Percentiles rank a stretch among this genome's conserved stretches.
phyloP scores from a whole-genome alignment of 2,888 invertebrate genomes.

The Pristionchus fissidentatus region DNA sequence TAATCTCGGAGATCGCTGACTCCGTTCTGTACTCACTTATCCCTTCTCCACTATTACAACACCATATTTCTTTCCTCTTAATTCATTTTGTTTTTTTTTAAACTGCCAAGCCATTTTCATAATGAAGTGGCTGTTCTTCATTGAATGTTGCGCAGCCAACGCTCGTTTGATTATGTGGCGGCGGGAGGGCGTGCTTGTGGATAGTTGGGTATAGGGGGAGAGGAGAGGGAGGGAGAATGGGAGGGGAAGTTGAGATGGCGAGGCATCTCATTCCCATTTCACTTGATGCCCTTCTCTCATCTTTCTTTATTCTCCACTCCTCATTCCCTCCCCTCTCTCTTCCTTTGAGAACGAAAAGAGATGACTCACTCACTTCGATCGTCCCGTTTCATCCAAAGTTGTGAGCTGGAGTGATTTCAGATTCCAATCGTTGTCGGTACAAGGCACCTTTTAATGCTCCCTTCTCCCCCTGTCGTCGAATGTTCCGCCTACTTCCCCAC shows the following conservation, averaged over 20 bases:
- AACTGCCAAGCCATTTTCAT: not conserved
- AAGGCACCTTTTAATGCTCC: too few species aligned
- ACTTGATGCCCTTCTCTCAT: slow-evolving; percentile 50
- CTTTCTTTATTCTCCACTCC: slow-evolving; percentile 48
- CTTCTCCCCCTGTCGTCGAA: not conserved
- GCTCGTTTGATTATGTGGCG: slow-evolving; percentile 14
- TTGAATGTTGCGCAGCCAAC: not conserved
- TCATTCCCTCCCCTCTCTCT: slow-evolving; percentile 43
- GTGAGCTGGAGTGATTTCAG: slow-evolving; percentile 11
- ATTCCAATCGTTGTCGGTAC: not conserved
- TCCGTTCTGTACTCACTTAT: slow-evolving; percentile 15
- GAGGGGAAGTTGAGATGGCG: slow-evolving; percentile 19
- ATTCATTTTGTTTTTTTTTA: not conserved
- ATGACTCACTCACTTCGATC: slow-evolving; percentile 31
- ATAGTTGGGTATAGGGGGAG: slow-evolving; percentile 7
- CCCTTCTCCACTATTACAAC: not conserved
- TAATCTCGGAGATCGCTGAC: too few species aligned
- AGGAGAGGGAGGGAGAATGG: slow-evolving; percentile 25
- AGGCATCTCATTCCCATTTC: slow-evolving; percentile 50
- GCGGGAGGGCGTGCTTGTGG: not conserved
- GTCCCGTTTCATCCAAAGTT: not conserved
- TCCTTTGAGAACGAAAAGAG: slow-evolving; percentile 49
- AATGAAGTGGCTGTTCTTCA: not conserved
- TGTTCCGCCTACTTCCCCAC: too few species aligned
- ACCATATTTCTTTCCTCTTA: not conserved